Evolutionary conservation across 2,888 invertebrate genomes (phyloP).

Genomic region (Thysanoteuthis rhombus): DNA sequence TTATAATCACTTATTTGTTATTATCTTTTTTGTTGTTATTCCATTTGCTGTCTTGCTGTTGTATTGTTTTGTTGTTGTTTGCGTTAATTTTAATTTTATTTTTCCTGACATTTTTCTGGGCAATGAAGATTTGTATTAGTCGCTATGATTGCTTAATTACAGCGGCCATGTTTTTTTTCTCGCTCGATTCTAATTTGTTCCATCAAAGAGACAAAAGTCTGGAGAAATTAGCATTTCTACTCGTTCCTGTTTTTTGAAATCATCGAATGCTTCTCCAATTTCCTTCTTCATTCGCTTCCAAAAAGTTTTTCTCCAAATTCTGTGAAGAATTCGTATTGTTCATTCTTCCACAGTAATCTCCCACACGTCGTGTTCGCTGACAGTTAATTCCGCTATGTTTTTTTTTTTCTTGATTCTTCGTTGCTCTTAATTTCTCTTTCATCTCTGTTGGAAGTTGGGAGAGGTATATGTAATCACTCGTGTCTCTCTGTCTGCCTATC

Average conservation of each 20-base stretch:
- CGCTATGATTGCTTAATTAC: neutral
- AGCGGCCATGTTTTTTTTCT: neutral
- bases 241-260: neutral
- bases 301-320: neutral
- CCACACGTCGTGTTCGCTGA: neutral
- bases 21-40: neutral
- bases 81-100: too few species aligned
- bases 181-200: neutral
- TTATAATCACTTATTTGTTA: neutral
- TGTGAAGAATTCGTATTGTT: neutral
- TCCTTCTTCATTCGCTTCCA: neutral
- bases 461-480: too few species aligned
- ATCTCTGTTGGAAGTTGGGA: neutral
- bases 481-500: too few species aligned
- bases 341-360: neutral
- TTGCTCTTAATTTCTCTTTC: neutral
- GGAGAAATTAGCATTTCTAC: neutral
- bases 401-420: neutral
- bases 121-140: neutral
- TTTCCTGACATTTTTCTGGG: neutral
- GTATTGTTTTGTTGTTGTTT: too few species aligned
- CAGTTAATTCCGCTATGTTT: neutral
- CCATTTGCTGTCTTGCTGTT: neutral
- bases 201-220: neutral
- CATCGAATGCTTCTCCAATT: neutral